Evolutionary conservation across 2,113 vertebrate species (phyloP).

Genomic region (Pedetes capensis): DNA sequence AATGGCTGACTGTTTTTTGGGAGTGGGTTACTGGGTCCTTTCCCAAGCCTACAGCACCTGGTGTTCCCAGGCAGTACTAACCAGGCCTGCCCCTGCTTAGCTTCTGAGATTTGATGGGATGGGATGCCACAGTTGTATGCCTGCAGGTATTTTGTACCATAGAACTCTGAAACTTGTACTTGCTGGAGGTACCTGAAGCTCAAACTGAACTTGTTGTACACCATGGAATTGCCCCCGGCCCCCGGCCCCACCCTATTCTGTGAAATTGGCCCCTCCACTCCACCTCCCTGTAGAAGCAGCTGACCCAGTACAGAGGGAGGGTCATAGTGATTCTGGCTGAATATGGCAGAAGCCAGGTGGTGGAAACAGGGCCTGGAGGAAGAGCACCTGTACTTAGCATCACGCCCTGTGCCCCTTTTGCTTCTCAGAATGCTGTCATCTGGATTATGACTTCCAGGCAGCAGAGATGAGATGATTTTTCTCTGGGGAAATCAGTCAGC

Average conservation of each 20-base stretch:
- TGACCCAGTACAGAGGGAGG: background rate
- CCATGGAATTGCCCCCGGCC: no score
- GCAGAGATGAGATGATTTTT: background rate
- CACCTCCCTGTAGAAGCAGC: background rate
- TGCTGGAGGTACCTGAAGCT: background rate
- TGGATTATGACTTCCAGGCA: background rate
- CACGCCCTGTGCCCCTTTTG: background rate
- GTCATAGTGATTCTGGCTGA: background rate
- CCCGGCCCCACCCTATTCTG: no score
- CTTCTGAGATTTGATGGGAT: no score
- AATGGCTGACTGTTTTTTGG: no score
- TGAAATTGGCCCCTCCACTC: background rate
- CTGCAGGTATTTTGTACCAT: background rate
- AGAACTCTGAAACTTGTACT: background rate
- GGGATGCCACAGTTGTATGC: no score
- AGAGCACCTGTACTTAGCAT: no score
- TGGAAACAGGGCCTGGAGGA: rapidly evolving
- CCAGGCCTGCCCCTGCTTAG: no score
- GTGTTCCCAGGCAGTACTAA: no score
- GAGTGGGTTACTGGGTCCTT: no score
- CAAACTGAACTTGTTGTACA: background rate
- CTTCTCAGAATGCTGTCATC: background rate
- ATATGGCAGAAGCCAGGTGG: background rate
- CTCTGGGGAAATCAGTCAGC: background rate
- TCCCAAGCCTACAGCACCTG: no score